Base-by-base conservation (phyloP, 2,888 invertebrate species). In the Altica lythri region DNA sequence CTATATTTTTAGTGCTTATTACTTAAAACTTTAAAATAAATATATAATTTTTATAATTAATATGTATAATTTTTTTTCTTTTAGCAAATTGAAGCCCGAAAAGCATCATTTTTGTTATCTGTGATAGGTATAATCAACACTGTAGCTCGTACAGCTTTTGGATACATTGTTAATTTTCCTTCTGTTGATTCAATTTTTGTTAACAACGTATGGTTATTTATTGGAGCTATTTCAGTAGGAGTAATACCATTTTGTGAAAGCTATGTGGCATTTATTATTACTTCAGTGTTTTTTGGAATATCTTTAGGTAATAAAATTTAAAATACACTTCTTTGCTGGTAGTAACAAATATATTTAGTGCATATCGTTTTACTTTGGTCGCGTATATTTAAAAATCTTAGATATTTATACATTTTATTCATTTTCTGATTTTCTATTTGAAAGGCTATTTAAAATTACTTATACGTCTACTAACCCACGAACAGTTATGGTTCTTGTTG, bases 91-190 rank as follows among this genome's bases (percentile, higher is more conserved):
- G 87, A 86, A 19, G 76, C 79, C 12, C 81, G 81, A 13, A 81
- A 85, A 62, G 92, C 92, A 0, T 86, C 90, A 2, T 86, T 87
- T 75, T 78, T 91, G 50, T 72, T 91, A 13, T 90, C 90, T 1
- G 86, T 90, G 56, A 92, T 93, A 69, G 93, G 93, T 55, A 95
- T 96, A 59, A 95, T 95, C 18, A 97, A 97, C 77, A 96, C 95
- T 0, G 75, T 96, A 59, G 95, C 95, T 13, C 88, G 96, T 78
- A 87, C 96, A 43, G 78, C 86, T 43, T 92, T 91, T 72, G 96
- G 95, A 18, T 90, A 88, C 79, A 85, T 96, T 19, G 93, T 95
- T 0, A 92, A 94, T 80, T 91, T 95, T 72, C 91, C 92, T 1
- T 86, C 86, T 80, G 92, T 97, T 66, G 90, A 95, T 77, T 90